A percentile compares a stretch with the other conserved stretches of the same genome.
phyloP scores from a whole-genome alignment of 2,888 invertebrate species.

The Lypha dubia region DNA sequence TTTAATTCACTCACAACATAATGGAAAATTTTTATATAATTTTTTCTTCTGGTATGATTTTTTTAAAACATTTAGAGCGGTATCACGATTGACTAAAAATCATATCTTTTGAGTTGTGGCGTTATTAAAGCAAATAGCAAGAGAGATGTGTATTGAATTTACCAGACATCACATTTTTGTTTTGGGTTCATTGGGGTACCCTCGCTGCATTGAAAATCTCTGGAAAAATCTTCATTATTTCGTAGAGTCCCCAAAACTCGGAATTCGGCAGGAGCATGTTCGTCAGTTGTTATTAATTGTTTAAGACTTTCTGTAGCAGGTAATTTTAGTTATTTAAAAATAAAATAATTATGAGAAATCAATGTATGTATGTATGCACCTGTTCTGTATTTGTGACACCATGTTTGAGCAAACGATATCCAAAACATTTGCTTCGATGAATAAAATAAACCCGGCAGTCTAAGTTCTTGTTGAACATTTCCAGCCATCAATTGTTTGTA shows the following conservation, averaged over 20 bases:
- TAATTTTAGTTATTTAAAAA: background rate
- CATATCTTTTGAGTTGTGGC: too few species aligned
- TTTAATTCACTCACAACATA: too few species aligned
- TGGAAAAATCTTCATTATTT: conserved; percentile 95
- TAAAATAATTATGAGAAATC: too few species aligned
- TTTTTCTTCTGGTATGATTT: too few species aligned
- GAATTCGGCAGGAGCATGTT: conserved; percentile 90
- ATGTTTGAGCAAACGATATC: conserved; percentile 93
- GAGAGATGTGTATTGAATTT: background rate
- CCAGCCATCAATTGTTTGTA: conserved; percentile 89
- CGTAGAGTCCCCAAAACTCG: conserved; percentile 95
- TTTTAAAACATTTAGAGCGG: too few species aligned
- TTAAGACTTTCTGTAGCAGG: conserved; percentile 86
- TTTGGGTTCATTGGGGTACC: conserved; percentile 89
- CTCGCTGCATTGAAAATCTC: conserved; percentile 92
- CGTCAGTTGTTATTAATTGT: conserved; percentile 92
- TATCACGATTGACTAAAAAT: too few species aligned
- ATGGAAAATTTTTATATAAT: too few species aligned
- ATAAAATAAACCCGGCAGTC: conserved; percentile 89
- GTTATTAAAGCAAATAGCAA: too few species aligned
- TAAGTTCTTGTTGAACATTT: conserved; percentile 86
- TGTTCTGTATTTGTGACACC: conserved; percentile 92
- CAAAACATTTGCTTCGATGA: conserved; percentile 90
- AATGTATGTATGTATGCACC: too few species aligned
- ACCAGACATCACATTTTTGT: conserved; percentile 85